Percentiles rank a stretch among this genome's conserved stretches.
These are phyloP conservation scores for Eristalis intricaria DNA, from an alignment of 2,888 invertebrate genomes.

Conservation along the genomic window DNA sequence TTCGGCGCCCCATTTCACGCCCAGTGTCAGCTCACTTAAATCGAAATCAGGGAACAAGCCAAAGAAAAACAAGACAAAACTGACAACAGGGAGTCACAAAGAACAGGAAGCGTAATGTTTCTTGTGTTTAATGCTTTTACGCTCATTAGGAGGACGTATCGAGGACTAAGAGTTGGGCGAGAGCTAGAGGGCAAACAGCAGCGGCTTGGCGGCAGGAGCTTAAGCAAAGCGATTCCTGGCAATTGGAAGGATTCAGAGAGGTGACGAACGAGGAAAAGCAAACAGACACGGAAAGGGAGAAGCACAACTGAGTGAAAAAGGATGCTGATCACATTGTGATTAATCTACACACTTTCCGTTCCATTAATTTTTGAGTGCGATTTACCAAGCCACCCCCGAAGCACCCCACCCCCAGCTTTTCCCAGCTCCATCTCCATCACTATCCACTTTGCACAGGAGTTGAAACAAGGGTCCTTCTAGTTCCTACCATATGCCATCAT, in stretches of 20 bases:
- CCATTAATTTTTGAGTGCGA: slow-evolving; percentile 70
- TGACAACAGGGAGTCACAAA: slow-evolving; percentile 13
- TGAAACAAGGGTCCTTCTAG: slow-evolving; percentile 31
- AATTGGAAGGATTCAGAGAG: slow-evolving; percentile 40
- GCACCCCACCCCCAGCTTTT: slow-evolving; percentile 6
- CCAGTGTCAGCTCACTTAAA: slow-evolving; percentile 40
- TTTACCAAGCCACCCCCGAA: neutral
- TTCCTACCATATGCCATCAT: neutral
- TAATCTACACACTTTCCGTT: slow-evolving; percentile 71
- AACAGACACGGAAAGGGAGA: slow-evolving; percentile 28
- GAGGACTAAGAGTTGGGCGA: slow-evolving; percentile 4
- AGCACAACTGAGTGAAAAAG: slow-evolving; percentile 48
- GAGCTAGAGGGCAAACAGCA: neutral
- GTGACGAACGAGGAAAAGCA: slow-evolving; percentile 8
- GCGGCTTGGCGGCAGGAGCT: slow-evolving; percentile 1
- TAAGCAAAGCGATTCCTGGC: slow-evolving; percentile 35
- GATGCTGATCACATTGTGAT: slow-evolving; percentile 67
- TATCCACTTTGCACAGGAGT: slow-evolving; percentile 12
- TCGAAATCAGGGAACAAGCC: slow-evolving; percentile 3
- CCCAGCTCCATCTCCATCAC: no score
- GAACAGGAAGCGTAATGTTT: slow-evolving; percentile 1
- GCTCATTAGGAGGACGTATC: slow-evolving; percentile 53
- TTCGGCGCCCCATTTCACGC: slow-evolving; percentile 13
- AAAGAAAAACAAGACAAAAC: neutral
- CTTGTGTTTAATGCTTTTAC: slow-evolving; percentile 54